Evolutionary conservation across 2,113 vertebrate genomes (phyloP).

Genomic region (Cynocephalus volans): DNA sequence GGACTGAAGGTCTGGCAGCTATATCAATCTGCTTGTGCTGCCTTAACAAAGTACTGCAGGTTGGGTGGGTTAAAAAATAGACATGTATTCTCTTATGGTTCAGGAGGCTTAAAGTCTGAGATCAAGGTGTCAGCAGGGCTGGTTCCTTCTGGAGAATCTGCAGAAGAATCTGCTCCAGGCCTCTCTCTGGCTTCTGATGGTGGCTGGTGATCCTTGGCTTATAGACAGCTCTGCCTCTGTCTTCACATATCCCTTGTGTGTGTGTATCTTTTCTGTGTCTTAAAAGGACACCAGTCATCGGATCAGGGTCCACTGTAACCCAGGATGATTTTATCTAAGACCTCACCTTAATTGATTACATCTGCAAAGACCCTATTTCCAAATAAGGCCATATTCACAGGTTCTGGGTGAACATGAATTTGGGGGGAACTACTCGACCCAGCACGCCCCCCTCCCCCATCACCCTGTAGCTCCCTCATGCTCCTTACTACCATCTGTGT

Average conservation of each 20-base stretch:
- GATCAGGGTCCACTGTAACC: not conserved
- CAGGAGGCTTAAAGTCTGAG: not conserved
- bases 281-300: not conserved
- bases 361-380: not conserved
- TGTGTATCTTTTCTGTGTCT: not conserved
- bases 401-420: not conserved
- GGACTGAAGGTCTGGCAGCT: accelerated
- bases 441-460: accelerated
- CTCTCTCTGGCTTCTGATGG: not conserved
- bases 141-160: not conserved
- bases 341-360: not conserved
- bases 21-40: no score
- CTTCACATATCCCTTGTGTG: accelerated
- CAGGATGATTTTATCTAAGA: not conserved
- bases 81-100: no score
- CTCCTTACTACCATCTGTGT: accelerated
- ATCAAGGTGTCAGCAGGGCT: accelerated
- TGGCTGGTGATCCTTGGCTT: accelerated
- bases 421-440: not conserved
- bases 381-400: not conserved
- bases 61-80: not conserved
- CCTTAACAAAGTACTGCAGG: not conserved
- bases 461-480: accelerated
- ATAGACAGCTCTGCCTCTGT: accelerated
- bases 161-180: no score